A percentile compares a stretch with the other conserved stretches of the same genome.
Evolutionary conservation across 2,113 vertebrate genomes (phyloP).

Genomic region (Thalassoma bifasciatum): DNA sequence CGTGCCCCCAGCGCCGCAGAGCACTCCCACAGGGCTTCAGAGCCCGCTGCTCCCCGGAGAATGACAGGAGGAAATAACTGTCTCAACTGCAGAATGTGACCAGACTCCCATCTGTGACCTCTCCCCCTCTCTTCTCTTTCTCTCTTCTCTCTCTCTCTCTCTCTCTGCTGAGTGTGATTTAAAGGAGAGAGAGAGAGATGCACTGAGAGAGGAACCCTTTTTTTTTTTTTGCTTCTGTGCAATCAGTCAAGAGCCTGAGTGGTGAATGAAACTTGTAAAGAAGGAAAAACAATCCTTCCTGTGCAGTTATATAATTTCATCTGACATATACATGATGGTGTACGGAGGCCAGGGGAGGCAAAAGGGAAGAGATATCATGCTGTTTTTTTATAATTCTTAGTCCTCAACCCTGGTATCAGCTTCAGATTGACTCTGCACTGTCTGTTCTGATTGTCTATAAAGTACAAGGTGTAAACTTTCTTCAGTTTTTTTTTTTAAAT

Average conservation of each 20-base stretch:
- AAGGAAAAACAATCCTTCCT: neutral
- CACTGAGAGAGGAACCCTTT: neutral
- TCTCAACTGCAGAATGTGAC: constrained; percentile 58
- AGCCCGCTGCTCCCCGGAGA: constrained; percentile 51
- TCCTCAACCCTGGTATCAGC: too few species aligned
- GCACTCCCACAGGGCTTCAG: constrained; percentile 55
- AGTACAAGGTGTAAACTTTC: too few species aligned
- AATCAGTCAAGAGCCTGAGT: neutral
- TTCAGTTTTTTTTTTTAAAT: too few species aligned
- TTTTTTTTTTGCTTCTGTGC: neutral
- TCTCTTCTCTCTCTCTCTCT: constrained; percentile 12
- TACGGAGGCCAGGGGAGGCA: neutral
- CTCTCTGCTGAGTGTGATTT: constrained; percentile 22
- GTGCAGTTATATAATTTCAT: neutral
- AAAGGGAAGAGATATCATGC: too few species aligned
- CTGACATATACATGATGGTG: neutral
- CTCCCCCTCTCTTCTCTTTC: constrained; percentile 1
- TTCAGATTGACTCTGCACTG: too few species aligned
- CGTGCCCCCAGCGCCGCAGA: constrained; percentile 54
- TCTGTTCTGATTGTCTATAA: too few species aligned
- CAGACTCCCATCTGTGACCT: constrained; percentile 52
- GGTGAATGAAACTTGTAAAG: neutral
- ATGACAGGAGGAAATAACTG: constrained; percentile 70
- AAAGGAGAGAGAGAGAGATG: neutral
- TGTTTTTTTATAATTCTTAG: too few species aligned